Evolutionary conservation across 2,797 vertebrate species (phyloP).

Genomic region (Lateolabrax maculatus): DNA sequence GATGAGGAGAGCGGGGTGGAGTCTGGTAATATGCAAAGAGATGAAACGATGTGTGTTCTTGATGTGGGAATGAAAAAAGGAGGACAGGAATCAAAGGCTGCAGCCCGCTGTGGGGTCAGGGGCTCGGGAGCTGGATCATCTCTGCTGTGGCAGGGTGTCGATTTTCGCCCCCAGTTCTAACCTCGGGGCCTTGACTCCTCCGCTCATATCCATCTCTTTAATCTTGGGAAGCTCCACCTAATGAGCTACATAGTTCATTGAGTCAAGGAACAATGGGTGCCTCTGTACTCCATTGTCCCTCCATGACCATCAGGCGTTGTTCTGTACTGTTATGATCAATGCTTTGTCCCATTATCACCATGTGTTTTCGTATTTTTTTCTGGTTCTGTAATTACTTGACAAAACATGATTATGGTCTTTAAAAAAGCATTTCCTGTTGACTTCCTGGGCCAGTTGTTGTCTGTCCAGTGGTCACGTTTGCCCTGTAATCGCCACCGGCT

Average conservation of each 20-base stretch:
- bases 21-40: conserved; percentile 94
- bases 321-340: conserved; percentile 57
- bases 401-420: conserved; percentile 79
- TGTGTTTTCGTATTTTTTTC: conserved; percentile 55
- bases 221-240: conserved; percentile 85
- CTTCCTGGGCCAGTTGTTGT: conserved; percentile 67
- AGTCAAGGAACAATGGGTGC: conserved; percentile 91
- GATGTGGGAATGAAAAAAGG: conserved; percentile 90
- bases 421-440: conserved; percentile 78
- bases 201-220: conserved; percentile 82
- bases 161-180: conserved; percentile 85
- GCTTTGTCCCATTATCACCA: conserved; percentile 64
- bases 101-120: conserved; percentile 94
- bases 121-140: conserved; percentile 90
- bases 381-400: conserved; percentile 78
- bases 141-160: conserved; percentile 92
- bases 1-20: conserved; percentile 87
- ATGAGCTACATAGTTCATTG: conserved; percentile 93
- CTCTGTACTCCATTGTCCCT: conserved; percentile 70
- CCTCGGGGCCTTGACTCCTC: conserved; percentile 78
- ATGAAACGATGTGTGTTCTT: conserved; percentile 87
- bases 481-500: conserved; percentile 79
- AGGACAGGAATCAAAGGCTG: conserved; percentile 92
- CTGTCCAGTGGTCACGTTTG: conserved; percentile 75
- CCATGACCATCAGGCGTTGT: conserved; percentile 59